These are phyloP conservation scores for Nomada lathburiana DNA, from an alignment of 2,888 invertebrate species.

Conservation along the genomic window DNA sequence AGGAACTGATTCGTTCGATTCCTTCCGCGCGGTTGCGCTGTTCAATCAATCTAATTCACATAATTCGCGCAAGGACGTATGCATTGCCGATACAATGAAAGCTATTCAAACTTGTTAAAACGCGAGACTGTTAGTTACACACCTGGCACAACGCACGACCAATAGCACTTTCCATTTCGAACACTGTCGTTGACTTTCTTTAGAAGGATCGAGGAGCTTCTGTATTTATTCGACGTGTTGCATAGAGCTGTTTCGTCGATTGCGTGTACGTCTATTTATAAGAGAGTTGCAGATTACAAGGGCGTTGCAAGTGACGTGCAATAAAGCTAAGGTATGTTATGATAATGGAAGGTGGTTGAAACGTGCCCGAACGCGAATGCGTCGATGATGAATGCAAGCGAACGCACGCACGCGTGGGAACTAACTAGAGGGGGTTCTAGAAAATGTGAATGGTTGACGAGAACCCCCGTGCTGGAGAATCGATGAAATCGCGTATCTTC, in stretches of 20 bases:
- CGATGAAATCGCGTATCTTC: neutral
- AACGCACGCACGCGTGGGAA: constrained; percentile 34
- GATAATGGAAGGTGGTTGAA: constrained; percentile 66
- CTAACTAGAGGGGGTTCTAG: neutral
- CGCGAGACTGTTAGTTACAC: constrained; percentile 45
- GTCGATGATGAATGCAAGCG: constrained; percentile 45
- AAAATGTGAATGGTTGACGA: constrained; percentile 51
- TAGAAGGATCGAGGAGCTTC: neutral
- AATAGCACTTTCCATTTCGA: neutral
- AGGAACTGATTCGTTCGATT: neutral
- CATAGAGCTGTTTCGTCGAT: neutral
- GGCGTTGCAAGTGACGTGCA: constrained; percentile 61
- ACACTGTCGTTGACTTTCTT: neutral
- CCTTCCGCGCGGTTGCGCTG: constrained; percentile 4
- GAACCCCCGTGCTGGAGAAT: neutral
- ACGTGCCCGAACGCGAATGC: constrained; percentile 67
- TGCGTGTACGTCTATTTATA: constrained; percentile 14
- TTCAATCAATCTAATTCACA: constrained; percentile 23
- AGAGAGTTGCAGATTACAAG: constrained; percentile 49
- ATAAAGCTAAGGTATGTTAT: constrained; percentile 58
- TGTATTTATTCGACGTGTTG: neutral
- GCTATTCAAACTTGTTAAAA: constrained; percentile 13
- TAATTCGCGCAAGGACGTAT: neutral
- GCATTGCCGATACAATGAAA: neutral
- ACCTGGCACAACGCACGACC: constrained; percentile 5